A percentile compares a stretch with the other conserved stretches of the same genome.
Evolutionary conservation across 1,140 invertebrate species (phyloP).

Genomic region (Pseudobourletiella spinata): DNA sequence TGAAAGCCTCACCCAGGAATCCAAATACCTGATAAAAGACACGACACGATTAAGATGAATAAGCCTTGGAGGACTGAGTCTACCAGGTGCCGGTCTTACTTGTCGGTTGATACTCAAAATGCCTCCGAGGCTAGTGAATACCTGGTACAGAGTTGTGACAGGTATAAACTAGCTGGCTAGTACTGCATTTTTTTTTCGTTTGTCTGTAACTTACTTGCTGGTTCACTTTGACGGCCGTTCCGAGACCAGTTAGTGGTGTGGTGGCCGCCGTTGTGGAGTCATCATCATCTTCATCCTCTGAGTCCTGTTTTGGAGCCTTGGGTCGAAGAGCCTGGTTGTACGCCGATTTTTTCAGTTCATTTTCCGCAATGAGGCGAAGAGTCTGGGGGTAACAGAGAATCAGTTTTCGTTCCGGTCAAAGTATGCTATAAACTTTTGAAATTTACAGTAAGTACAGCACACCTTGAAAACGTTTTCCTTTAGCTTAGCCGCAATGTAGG

Average conservation of each 20-base stretch:
- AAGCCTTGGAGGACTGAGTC: too few species aligned
- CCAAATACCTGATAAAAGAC: neutral
- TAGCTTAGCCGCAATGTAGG: conserved; percentile 21
- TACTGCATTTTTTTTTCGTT: too few species aligned
- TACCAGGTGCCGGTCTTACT: too few species aligned
- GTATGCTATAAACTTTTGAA: too few species aligned
- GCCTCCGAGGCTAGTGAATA: too few species aligned
- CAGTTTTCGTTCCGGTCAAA: too few species aligned
- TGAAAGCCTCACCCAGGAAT: conserved; percentile 8
- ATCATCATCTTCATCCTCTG: conserved; percentile 10
- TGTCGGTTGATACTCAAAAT: too few species aligned
- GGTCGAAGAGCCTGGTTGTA: neutral
- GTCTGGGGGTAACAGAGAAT: neutral
- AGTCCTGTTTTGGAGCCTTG: neutral
- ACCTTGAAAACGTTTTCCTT: conserved; percentile 30
- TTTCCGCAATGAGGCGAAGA: conserved; percentile 1
- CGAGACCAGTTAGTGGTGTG: neutral
- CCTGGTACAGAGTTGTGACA: too few species aligned
- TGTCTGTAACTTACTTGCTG: neutral
- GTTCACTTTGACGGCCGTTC: conserved; percentile 3
- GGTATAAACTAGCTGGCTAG: too few species aligned
- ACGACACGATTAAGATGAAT: neutral
- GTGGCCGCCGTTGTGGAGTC: neutral
- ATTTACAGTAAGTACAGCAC: too few species aligned
- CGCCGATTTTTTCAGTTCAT: neutral